Evolutionary conservation across 1,140 invertebrate species (phyloP).

Genomic region (Bicyclus anynana): DNA sequence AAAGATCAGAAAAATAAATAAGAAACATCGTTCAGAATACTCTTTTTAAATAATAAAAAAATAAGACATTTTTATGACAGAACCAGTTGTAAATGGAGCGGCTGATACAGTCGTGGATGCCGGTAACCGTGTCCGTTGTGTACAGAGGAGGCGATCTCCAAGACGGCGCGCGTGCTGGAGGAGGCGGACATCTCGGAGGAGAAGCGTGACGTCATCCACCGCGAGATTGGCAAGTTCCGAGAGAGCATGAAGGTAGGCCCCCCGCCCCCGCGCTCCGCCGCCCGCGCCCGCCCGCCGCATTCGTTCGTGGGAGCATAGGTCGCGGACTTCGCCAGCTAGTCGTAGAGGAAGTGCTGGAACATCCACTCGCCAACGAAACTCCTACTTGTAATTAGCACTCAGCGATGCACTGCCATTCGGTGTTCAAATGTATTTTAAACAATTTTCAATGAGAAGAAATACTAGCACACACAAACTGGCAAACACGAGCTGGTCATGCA

Average conservation of each 20-base stretch:
- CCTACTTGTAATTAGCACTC: no score
- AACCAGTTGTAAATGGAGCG: no score
- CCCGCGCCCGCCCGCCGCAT: conserved; percentile 7
- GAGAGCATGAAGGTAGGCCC: conserved; percentile 95
- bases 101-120: no score
- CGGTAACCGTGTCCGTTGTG: background rate
- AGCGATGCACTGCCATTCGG: no score
- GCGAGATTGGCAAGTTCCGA: conserved; percentile 97
- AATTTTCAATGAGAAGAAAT: no score
- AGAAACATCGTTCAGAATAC: no score
- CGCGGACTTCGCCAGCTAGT: background rate
- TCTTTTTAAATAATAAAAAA: no score
- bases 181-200: conserved; percentile 96
- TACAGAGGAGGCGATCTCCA: conserved; percentile 80
- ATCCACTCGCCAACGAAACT: background rate
- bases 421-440: no score
- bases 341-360: background rate
- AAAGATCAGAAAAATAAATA: no score
- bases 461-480: no score
- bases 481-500: no score
- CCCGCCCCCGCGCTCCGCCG: background rate
- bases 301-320: background rate
- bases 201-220: conserved; percentile 95
- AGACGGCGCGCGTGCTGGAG: conserved; percentile 77
- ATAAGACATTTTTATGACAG: no score